Conservation (phyloP, 2,888 invertebrate genomes). For the Ectemnius continuus region DNA sequence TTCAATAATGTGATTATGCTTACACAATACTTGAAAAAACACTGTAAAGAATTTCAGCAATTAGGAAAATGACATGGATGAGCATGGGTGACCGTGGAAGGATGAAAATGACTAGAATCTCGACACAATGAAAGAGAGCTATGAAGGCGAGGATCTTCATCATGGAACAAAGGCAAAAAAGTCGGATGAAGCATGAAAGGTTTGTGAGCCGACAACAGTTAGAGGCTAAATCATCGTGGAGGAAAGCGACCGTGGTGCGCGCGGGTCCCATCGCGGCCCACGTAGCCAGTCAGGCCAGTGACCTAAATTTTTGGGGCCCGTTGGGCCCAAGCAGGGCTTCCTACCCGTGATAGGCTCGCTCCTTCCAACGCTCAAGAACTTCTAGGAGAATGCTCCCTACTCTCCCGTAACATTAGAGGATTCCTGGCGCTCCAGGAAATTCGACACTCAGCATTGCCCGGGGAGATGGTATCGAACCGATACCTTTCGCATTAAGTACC, state of each 20-base stretch:
- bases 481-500: constrained; percentile 2
- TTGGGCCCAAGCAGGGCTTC: constrained; percentile 54
- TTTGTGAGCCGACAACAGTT: constrained; percentile 42
- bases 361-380: constrained; percentile 23
- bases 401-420: constrained; percentile 38
- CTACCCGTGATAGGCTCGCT: constrained; percentile 32
- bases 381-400: constrained; percentile 45
- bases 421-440: constrained; percentile 37
- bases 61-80: constrained; percentile 5
- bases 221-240: constrained; percentile 45
- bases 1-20: too few species aligned
- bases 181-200: constrained; percentile 33
- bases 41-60: background rate
- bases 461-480: constrained; percentile 7
- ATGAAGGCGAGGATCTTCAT: background rate
- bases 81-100: too few species aligned
- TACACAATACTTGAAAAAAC: background rate
- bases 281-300: constrained; percentile 67
- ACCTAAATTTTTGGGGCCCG: constrained; percentile 73
- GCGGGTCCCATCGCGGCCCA: constrained; percentile 46
- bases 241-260: constrained; percentile 35
- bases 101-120: too few species aligned
- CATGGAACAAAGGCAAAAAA: constrained; percentile 9
- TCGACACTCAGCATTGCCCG: constrained; percentile 23
- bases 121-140: background rate